Conservation (phyloP, 2,113 vertebrate species). For the Myodes glareolus region DNA sequence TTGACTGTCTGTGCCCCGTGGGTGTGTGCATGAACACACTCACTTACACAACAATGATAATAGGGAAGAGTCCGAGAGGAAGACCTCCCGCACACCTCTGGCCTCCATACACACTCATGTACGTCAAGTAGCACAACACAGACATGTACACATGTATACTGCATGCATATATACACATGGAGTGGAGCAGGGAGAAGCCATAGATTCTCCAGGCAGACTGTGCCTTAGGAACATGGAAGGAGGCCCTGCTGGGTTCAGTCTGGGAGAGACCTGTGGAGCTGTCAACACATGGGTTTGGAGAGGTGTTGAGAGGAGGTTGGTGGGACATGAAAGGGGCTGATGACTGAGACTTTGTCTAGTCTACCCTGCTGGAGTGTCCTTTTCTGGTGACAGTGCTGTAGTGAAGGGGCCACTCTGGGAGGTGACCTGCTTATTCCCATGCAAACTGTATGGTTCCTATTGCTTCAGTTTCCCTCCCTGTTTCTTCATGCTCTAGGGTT, state of each 20-base stretch:
- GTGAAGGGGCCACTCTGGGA: background rate
- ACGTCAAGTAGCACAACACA: background rate
- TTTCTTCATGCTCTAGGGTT: background rate
- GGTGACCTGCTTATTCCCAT: background rate
- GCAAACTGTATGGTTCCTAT: background rate
- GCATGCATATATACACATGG: too few relatives aligned
- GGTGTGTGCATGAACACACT: background rate
- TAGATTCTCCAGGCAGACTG: background rate
- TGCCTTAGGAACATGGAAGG: background rate
- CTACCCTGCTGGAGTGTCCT: background rate
- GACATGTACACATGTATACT: background rate
- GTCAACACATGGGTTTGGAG: background rate
- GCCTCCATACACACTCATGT: too few relatives aligned
- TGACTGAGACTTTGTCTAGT: background rate
- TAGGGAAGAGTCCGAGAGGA: background rate
- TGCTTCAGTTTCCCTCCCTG: background rate
- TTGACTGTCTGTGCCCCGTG: background rate
- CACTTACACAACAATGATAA: background rate
- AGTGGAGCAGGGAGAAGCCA: background rate
- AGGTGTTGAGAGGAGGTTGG: background rate
- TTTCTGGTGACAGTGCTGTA: background rate
- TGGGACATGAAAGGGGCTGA: background rate
- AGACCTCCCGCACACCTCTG: background rate
- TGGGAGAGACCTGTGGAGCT: background rate
- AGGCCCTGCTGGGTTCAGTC: background rate